Base-by-base conservation (phyloP, 2,797 vertebrate genomes). In the Mus minutoides region DNA sequence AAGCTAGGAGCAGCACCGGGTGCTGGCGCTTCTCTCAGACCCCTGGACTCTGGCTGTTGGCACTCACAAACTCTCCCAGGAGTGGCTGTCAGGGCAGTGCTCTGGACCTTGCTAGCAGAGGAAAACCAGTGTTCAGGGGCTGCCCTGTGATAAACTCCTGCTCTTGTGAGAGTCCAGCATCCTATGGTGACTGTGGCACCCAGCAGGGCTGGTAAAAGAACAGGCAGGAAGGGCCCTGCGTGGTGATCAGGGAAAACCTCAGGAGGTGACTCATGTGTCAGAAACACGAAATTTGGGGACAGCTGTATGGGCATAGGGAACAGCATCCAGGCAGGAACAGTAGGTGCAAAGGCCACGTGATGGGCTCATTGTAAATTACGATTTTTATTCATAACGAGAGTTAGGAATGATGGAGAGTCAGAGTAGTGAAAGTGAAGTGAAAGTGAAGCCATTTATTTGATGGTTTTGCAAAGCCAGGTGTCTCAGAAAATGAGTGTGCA, bases 21-120 rank as follows among this genome's bases (percentile, higher is more conserved):
- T 16, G 37, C 37, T 40, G 19, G 2, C 3, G 29, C 1, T 78
- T 24, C 2, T 37, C 19, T 16, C 0, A 0, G 21, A 10, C 9
- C 29, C 46, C n/a, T 46, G 54, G 34, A 24, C 79, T 8, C 29
- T 8, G 73, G n/a, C 8, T 12, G 17, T 6, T 2, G 1, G 12
- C 1, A 10, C 37, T n/a, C 8, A 0, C 9, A 43, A 49, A 8
- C 24, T 43, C 75, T 85, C 24, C 31, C 0, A 10, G 78, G 43
- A 6, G 64, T 11, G 2, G 31, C 40, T 56, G 78, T 29, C 73
- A 31, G 60, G 9, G 5, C 2, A 14, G 64, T 54, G 84, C 24
- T 4, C 40, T 3, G 19, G 24, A 29, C 56, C 26, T 34, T 2
- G 79, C 26, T 19, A 34, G 40, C 26, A 40, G n/a, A 54, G n/a